phyloP scores from a whole-genome alignment of 2,888 invertebrate genomes.

The Cerceris ruficornis region DNA sequence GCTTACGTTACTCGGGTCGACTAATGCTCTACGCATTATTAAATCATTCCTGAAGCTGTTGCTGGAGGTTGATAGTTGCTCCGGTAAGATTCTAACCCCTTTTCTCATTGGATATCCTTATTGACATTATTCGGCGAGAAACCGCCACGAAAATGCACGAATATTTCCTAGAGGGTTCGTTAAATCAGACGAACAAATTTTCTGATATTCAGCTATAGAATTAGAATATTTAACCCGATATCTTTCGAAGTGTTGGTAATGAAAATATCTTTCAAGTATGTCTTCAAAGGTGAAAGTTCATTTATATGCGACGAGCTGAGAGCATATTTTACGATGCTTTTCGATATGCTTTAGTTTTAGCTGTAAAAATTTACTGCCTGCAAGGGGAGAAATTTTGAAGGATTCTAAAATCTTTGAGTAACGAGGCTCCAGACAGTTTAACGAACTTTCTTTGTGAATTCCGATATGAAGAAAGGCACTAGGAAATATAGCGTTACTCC shows the following conservation, averaged over 20 bases:
- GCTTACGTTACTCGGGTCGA: conserved; percentile 74
- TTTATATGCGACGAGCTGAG: background rate
- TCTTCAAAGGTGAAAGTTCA: background rate
- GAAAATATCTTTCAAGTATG: background rate
- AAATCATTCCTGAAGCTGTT: conserved; percentile 75
- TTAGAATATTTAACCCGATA: background rate
- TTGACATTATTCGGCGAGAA: conserved; percentile 38
- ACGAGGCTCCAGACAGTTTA: too few relatives aligned
- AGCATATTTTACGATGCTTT: too few relatives aligned
- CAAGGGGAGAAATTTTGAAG: too few relatives aligned
- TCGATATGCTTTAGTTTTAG: too few relatives aligned
- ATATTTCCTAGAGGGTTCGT: conserved; percentile 35
- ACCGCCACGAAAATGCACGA: conserved; percentile 47
- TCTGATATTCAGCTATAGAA: background rate
- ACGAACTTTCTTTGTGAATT: too few relatives aligned
- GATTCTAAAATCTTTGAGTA: too few relatives aligned
- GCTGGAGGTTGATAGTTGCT: conserved; percentile 42
- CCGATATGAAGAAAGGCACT: too few relatives aligned
- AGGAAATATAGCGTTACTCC: too few relatives aligned
- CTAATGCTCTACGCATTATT: conserved; percentile 78
- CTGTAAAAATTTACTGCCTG: too few relatives aligned
- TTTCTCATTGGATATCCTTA: conserved; percentile 32
- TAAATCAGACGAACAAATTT: background rate
- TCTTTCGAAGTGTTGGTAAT: background rate
- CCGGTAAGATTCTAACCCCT: conserved; percentile 47